phyloP scores from a whole-genome alignment of 1,140 invertebrate genomes.

The Pseudachorutes palmiensis region DNA sequence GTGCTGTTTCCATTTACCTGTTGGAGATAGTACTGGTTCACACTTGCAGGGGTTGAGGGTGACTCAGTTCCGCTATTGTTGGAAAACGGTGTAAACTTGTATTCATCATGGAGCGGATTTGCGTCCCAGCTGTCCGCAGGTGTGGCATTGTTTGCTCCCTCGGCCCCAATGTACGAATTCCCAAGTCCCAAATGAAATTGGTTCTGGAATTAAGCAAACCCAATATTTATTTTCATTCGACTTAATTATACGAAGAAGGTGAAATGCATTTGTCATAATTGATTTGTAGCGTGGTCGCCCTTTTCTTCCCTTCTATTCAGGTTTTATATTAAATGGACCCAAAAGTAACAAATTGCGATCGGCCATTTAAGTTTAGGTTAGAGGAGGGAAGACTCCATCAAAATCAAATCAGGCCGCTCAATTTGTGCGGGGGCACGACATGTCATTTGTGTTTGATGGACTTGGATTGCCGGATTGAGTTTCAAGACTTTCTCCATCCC shows the following conservation, averaged over 20 bases:
- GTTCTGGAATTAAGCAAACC: conserved; percentile 24
- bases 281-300: no score
- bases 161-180: conserved; percentile 34
- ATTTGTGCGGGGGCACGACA: no score
- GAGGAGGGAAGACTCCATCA: no score
- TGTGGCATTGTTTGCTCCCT: conserved; percentile 32
- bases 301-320: no score
- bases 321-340: no score
- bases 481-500: neutral
- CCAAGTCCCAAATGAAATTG: conserved; percentile 37
- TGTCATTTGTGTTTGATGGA: no score
- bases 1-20: conserved; percentile 36
- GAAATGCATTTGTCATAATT: no score
- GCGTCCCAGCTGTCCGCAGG: conserved; percentile 38
- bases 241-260: conserved; percentile 2
- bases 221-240: neutral
- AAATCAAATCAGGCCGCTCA: no score
- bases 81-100: conserved; percentile 31
- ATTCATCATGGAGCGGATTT: conserved; percentile 32
- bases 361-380: no score
- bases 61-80: conserved; percentile 24
- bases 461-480: no score
- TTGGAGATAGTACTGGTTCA: conserved; percentile 70
- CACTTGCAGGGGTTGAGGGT: conserved; percentile 59
- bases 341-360: no score